phyloP scores from a whole-genome alignment of 2,113 vertebrate species.

The Motacilla alba region DNA sequence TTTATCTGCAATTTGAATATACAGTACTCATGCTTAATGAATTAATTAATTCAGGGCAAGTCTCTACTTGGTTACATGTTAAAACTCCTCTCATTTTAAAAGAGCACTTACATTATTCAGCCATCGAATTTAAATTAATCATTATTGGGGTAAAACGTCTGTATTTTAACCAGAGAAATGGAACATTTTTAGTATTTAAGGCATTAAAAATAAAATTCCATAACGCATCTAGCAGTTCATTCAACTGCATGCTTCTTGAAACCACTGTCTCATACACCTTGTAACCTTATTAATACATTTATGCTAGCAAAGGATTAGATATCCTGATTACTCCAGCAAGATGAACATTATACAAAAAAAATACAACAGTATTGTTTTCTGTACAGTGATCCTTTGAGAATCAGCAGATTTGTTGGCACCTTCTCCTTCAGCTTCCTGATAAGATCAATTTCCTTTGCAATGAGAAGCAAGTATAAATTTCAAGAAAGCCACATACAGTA shows the following conservation, averaged over 20 bases:
- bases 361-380: slow-evolving; percentile 55
- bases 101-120: slow-evolving; percentile 18
- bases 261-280: neutral
- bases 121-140: slow-evolving; percentile 14
- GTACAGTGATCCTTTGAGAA: slow-evolving; percentile 44
- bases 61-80: slow-evolving; percentile 48
- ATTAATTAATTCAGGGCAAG: slow-evolving; percentile 58
- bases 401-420: slow-evolving; percentile 36
- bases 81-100: slow-evolving; percentile 2
- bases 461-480: slow-evolving; percentile 54
- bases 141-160: neutral
- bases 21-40: slow-evolving; percentile 59
- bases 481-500: slow-evolving; percentile 38
- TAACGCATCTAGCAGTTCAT: neutral
- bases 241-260: neutral
- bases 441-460: slow-evolving; percentile 57
- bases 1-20: slow-evolving; percentile 61
- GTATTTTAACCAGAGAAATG: neutral
- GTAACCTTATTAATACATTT: slow-evolving; percentile 48
- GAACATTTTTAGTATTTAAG: neutral
- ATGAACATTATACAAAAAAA: slow-evolving; percentile 55
- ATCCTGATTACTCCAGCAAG: slow-evolving; percentile 46
- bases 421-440: slow-evolving; percentile 47
- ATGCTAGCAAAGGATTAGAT: slow-evolving; percentile 25
- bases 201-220: neutral